Conservation (phyloP, 2,113 vertebrate genomes). For the Anguilla japonica region DNA sequence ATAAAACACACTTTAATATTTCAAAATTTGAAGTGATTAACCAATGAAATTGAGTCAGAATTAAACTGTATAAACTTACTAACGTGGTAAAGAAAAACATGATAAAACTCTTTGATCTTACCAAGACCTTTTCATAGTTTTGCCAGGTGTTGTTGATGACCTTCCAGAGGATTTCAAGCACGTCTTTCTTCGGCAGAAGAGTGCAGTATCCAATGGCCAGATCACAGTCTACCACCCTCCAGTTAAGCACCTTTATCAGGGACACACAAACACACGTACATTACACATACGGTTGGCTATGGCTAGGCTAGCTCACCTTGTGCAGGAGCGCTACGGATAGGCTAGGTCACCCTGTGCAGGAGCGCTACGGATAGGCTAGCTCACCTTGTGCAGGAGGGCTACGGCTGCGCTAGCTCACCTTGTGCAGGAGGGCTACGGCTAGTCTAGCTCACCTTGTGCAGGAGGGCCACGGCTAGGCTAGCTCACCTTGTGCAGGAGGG, state of each 20-base stretch:
- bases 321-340: constrained; percentile 74
- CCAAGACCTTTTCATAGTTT: constrained; percentile 91
- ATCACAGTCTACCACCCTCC: constrained; percentile 81
- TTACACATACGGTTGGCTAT: not conserved
- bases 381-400: too few relatives aligned
- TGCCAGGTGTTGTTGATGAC: constrained; percentile 86
- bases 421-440: too few relatives aligned
- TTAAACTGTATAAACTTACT: not conserved
- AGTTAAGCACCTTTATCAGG: constrained; percentile 83
- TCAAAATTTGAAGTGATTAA: not conserved
- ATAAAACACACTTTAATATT: not conserved
- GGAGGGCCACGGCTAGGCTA: too few relatives aligned
- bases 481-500: constrained; percentile 42
- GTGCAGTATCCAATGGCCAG: constrained; percentile 89
- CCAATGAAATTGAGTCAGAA: not conserved
- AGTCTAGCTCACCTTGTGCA: too few relatives aligned
- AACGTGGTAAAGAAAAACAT: not conserved
- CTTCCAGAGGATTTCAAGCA: constrained; percentile 88
- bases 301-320: constrained; percentile 73
- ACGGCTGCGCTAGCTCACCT: too few relatives aligned
- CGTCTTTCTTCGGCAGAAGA: constrained; percentile 75
- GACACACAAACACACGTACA: not conserved
- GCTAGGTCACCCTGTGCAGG: too few relatives aligned
- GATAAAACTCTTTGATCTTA: constrained; percentile 52
- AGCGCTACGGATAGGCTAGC: too few relatives aligned